Evolutionary conservation across 2,888 invertebrate genomes (phyloP).

Genomic region (Encarsia formosa): DNA sequence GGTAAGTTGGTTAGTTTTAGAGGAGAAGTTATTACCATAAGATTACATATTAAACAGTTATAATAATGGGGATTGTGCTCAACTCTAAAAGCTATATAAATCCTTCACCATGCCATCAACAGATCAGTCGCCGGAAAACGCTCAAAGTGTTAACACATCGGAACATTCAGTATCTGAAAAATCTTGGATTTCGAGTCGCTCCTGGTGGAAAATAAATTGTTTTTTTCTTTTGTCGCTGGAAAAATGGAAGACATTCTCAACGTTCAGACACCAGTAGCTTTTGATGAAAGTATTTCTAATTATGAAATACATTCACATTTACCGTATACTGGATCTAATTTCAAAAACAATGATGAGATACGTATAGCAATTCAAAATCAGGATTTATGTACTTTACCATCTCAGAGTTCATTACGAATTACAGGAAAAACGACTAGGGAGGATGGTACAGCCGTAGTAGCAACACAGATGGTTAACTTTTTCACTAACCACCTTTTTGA

Average conservation of each 20-base stretch:
- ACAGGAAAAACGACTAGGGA: not conserved
- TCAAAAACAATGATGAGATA: conserved; percentile 26
- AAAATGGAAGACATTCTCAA: not conserved
- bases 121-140: not conserved
- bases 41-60: conserved; percentile 14
- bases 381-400: conserved; percentile 22
- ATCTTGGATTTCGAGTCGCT: not conserved
- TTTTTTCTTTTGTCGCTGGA: conserved; percentile 1
- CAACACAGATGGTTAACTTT: conserved; percentile 10
- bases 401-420: conserved; percentile 20
- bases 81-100: not conserved
- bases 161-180: conserved; percentile 1
- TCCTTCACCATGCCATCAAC: not conserved
- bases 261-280: not conserved
- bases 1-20: conserved; percentile 28
- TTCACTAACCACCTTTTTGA: conserved; percentile 16
- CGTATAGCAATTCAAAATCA: conserved; percentile 23
- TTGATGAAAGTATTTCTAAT: not conserved
- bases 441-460: conserved; percentile 1
- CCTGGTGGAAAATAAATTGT: not conserved
- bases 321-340: conserved; percentile 13
- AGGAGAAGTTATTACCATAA: conserved; percentile 30
- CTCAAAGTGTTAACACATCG: not conserved
- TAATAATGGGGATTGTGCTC: not conserved
- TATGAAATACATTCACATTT: conserved; percentile 23